A percentile compares a stretch with the other conserved stretches of the same genome.
Evolutionary conservation across 2,888 invertebrate genomes (phyloP).

Genomic region (Chrysomela aeneicollis): DNA sequence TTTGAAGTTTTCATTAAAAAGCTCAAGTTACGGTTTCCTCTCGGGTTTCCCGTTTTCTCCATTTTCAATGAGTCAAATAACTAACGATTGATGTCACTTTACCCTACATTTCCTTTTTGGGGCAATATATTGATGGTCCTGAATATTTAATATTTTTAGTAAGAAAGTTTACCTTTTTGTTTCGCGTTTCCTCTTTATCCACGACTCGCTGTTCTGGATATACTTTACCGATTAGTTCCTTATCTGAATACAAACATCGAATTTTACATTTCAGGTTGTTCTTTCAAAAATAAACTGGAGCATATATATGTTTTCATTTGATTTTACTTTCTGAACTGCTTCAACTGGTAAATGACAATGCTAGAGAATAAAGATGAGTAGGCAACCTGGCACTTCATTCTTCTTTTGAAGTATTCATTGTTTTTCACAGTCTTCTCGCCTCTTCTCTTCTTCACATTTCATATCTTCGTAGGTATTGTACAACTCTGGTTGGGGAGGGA

Average conservation of each 20-base stretch:
- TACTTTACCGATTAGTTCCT: not conserved
- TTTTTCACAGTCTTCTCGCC: slow-evolving; percentile 28
- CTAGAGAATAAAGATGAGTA: not conserved
- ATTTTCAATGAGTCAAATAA: too few relatives aligned
- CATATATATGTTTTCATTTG: not conserved
- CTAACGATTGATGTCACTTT: too few relatives aligned
- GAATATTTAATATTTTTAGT: too few relatives aligned
- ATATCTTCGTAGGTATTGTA: slow-evolving; percentile 52
- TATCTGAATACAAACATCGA: not conserved
- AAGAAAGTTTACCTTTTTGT: too few relatives aligned
- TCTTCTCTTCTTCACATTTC: slow-evolving; percentile 38
- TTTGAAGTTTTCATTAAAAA: not conserved
- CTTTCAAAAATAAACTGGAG: slow-evolving; percentile 8
- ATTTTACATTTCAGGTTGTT: not conserved
- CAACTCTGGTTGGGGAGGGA: slow-evolving; percentile 50
- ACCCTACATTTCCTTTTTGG: too few relatives aligned
- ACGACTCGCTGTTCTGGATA: too few relatives aligned
- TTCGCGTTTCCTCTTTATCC: too few relatives aligned
- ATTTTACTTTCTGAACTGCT: not conserved
- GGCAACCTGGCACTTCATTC: slow-evolving; percentile 10
- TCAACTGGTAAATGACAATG: not conserved
- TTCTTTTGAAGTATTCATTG: slow-evolving; percentile 16
- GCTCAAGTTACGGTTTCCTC: slow-evolving; percentile 1
- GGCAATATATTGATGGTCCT: too few relatives aligned
- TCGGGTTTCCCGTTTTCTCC: slow-evolving; percentile 6